Base-by-base conservation (phyloP, 1,140 invertebrate species). In the Wasmannia auropunctata region DNA sequence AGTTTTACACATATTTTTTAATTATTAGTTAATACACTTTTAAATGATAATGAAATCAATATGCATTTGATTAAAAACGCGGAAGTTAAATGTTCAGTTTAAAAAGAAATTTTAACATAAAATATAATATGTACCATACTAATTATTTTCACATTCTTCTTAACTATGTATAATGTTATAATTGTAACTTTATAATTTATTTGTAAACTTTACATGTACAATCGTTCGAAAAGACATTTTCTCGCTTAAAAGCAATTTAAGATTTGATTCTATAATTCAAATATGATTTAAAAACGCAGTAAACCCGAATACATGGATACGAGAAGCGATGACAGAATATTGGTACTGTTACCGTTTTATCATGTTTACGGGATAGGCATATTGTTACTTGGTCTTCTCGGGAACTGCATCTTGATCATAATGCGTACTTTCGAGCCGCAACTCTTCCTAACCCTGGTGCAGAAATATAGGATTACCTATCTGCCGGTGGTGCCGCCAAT, bases 351-450 rank as follows among this genome's bases (percentile, higher is more conserved):
- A 65, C 97, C 97, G 19, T 96, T 97, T 95, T 97, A 96, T 91
- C 97, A 97, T 90, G 96, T 96, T 0, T 97, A 96, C 89, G 97
- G 96, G 2, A 96, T 96, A 25, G 91, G 96, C 19, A 94, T 95
- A 2, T 93, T 96, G 25, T 2, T 65, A 40, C 89, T 96, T 31
- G 90, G 94, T 2, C 85, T 97, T 65, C 92, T 95, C 16, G 89
- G 95, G 80, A 96, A 96, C 19, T 93, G 95, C 3, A 95, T 95
- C 16, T 96, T 1, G n/a, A 95, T 97, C 0, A 96, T 96, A 43
- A 92, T 98, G 75, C 95, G 96, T 3, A 95, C 96, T 70, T 98
- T 98, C 93, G 96, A 98, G 16, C 96, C 96, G 80, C 93, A 96
- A 60, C 92, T 96, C 5, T 98, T 97, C 91, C 94, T 98, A 3